Evolutionary conservation across 2,113 vertebrate genomes (phyloP).

Genomic region (Varanus komodoensis): DNA sequence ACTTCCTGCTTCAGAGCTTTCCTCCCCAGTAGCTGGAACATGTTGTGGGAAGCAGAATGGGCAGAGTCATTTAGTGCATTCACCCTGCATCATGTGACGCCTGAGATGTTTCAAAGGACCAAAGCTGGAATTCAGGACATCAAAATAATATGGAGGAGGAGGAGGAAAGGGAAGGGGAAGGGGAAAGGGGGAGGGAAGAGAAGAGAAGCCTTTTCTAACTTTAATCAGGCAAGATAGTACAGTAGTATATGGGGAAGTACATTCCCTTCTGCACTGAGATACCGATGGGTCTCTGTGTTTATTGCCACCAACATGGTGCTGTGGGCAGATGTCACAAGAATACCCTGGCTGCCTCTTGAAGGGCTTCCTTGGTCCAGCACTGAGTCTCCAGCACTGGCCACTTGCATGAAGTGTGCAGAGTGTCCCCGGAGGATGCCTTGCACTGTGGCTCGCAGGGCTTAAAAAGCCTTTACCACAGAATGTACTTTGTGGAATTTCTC

Average conservation of each 20-base stretch:
- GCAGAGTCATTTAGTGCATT: no score
- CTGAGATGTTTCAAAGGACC: no score
- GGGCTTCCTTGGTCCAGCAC: no score
- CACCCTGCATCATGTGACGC: no score
- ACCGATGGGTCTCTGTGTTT: neutral
- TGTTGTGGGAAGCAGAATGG: neutral
- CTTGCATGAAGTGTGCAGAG: neutral
- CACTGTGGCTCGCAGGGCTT: neutral
- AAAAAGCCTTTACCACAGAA: slow-evolving; percentile 20
- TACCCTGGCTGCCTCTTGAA: neutral
- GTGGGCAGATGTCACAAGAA: neutral
- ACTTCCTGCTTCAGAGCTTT: neutral
- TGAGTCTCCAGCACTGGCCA: neutral
- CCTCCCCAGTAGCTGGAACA: neutral
- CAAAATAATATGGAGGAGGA: no score
- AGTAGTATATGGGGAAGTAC: neutral
- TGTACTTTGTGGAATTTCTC: slow-evolving; percentile 17
- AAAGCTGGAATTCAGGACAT: no score
- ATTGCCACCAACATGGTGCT: neutral
- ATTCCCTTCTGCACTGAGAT: neutral
- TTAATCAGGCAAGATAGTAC: neutral
- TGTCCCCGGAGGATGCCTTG: neutral
- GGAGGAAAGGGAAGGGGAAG: no score
- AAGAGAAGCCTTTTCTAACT: neutral
- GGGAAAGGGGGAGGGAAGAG: no score